Evolutionary conservation across 2,888 invertebrate genomes (phyloP).

Genomic region (Drosophila testacea): DNA sequence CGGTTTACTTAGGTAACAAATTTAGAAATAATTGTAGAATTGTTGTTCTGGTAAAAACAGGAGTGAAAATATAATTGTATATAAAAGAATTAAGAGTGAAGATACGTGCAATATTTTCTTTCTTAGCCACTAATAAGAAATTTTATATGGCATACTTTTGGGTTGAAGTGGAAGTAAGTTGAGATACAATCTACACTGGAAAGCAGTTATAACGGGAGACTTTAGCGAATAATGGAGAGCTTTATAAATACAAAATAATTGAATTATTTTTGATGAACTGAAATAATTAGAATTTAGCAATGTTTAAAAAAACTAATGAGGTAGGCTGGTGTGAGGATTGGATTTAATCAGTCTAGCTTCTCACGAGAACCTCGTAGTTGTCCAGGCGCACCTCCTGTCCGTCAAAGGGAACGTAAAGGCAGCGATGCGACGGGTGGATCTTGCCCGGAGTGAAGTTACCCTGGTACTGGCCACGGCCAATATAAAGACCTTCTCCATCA

Average conservation of each 20-base stretch:
- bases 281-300: not conserved
- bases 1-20: not conserved
- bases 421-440: constrained; percentile 87
- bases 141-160: constrained; percentile 45
- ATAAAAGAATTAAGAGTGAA: not conserved
- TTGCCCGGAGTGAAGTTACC: constrained; percentile 88
- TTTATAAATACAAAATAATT: not conserved
- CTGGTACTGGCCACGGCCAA: constrained; percentile 87
- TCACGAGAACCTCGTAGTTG: constrained; percentile 84
- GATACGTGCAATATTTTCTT: not conserved
- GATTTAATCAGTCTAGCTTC: constrained; percentile 55
- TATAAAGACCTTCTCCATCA: constrained; percentile 87
- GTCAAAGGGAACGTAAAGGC: constrained; percentile 86
- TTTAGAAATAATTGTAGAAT: not conserved
- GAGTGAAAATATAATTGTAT: not conserved
- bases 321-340: not conserved
- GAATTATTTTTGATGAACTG: too few relatives aligned
- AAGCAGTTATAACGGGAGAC: not conserved
- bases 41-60: not conserved
- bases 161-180: constrained; percentile 20
- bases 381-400: constrained; percentile 83
- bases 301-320: constrained; percentile 18
- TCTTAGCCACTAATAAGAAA: not conserved
- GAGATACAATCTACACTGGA: not conserved
- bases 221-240: not conserved